Evolutionary conservation across 2,797 vertebrate species (phyloP).

Genomic region (Melanotaenia maccullochi): DNA sequence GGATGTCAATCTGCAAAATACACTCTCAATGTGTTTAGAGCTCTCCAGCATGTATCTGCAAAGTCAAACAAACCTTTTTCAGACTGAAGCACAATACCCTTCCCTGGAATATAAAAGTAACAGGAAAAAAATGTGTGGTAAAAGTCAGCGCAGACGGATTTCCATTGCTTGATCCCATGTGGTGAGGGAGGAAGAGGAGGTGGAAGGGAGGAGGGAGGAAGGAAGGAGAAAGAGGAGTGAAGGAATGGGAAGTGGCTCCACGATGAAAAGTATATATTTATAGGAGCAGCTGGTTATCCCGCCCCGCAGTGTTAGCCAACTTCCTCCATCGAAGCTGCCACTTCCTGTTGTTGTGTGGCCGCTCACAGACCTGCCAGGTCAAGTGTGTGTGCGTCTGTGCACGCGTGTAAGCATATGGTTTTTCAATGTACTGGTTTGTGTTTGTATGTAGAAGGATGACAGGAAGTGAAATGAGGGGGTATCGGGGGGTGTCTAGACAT

Average conservation of each 20-base stretch:
- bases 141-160: conserved; percentile 32
- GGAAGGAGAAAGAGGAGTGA: conserved; percentile 57
- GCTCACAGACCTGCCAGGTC: conserved; percentile 43
- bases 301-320: conserved; percentile 44
- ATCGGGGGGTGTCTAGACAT: conserved; percentile 28
- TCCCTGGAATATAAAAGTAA: conserved; percentile 3
- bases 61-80: conserved; percentile 3
- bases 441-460: conserved; percentile 29
- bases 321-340: conserved; percentile 68
- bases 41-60: neutral
- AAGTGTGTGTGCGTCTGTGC: conserved; percentile 22
- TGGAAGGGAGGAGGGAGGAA: conserved; percentile 42
- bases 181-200: conserved; percentile 51
- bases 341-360: conserved; percentile 75
- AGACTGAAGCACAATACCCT: neutral
- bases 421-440: conserved; percentile 14
- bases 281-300: conserved; percentile 59
- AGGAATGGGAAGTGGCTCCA: conserved; percentile 37
- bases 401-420: conserved; percentile 9
- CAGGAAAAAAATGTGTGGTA: conserved; percentile 27
- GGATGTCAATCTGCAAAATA: conserved; percentile 21
- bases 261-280: conserved; percentile 59
- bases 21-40: neutral
- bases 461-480: conserved; percentile 44
- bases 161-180: conserved; percentile 34